These are phyloP conservation scores for Cryptoprocta ferox DNA, from an alignment of 2,797 vertebrate genomes.

Conservation along the genomic window DNA sequence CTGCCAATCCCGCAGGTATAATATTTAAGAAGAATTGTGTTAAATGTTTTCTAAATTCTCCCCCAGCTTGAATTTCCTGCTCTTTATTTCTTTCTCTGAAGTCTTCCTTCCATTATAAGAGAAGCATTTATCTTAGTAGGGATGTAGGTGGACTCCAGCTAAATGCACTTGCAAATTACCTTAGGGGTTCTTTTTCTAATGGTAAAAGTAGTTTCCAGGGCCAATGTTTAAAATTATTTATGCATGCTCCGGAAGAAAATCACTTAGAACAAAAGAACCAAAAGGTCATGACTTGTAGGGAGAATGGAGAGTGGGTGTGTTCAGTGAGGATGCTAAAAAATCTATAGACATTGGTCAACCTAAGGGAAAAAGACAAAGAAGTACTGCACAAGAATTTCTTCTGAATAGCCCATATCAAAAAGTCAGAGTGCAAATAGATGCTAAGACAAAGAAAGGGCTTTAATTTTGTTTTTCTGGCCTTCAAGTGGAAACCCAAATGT, in stretches of 20 bases:
- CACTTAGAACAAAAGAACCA: not conserved
- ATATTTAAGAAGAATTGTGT: not conserved
- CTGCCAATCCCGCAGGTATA: not conserved
- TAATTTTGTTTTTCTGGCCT: slow-evolving; percentile 8
- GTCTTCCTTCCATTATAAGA: not conserved
- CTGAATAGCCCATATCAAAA: not conserved
- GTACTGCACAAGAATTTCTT: not conserved
- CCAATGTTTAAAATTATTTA: not conserved
- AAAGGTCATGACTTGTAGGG: not conserved
- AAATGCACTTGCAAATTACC: slow-evolving; percentile 21
- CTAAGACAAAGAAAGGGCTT: slow-evolving; percentile 9
- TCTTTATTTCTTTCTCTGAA: not conserved
- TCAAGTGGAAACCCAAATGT: not conserved
- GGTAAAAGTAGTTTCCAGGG: slow-evolving; percentile 21
- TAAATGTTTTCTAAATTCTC: slow-evolving; percentile 19
- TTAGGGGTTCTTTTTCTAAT: slow-evolving; percentile 36
- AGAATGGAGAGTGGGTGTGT: not conserved
- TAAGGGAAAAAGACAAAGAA: not conserved
- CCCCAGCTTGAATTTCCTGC: not conserved
- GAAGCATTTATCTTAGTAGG: slow-evolving; percentile 21
- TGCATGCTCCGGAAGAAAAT: not conserved
- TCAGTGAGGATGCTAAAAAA: not conserved
- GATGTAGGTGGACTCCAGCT: slow-evolving; percentile 17
- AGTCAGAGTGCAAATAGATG: not conserved
- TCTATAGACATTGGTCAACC: not conserved